Evolutionary conservation across 2,888 invertebrate genomes (phyloP), one percentile per base, ranked within the genome.

Genomic region (Caenorhabditis afra): DNA sequence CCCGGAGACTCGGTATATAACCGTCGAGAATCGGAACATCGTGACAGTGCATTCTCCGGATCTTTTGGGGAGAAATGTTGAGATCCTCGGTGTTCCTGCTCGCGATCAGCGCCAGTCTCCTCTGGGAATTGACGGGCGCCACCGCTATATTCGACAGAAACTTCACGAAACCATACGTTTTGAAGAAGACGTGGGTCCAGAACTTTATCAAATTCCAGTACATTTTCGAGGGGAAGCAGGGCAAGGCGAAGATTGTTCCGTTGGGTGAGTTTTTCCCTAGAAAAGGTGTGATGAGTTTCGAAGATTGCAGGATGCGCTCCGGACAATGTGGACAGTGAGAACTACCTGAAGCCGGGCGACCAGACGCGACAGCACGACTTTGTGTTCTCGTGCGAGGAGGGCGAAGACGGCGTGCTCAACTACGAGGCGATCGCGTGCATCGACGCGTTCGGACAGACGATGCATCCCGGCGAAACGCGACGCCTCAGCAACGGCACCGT

Each of bases 151-250:
- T 82, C 59, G 82, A 81, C 67, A 49, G 79, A 52, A 85, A 82
- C 44, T 81, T 74, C 53, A 74, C 83, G 16, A 79, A 80, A 59
- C 83, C 83, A 7, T 85, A 83, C 52, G 81, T 81, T 12, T 45
- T 85, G 44, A 82, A 83, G 64, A 82, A 82, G 74, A 78, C 76
- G 11, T 84, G 83, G 83, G 85, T 85, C 22, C 78, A 83, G 66
- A 86, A 86, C 59, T 86, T 86, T 58, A 81, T 86, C 78, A 82
- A 83, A 53, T 84, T 85, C 44, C 75, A 83, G 61, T 82, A 81
- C 47, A 74, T 80, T 47, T 82, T 80, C 20, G 84, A 82, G 59
- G 81, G 81, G n/a, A 81, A 82, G 35, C 57, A 66, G 16, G 65
- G 75, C n/a, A 84, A 81, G 49, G 73, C 81, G 7, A 82, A 82